Base-by-base conservation (phyloP, 1,140 invertebrate species). In the Sminthurinus signatus region DNA sequence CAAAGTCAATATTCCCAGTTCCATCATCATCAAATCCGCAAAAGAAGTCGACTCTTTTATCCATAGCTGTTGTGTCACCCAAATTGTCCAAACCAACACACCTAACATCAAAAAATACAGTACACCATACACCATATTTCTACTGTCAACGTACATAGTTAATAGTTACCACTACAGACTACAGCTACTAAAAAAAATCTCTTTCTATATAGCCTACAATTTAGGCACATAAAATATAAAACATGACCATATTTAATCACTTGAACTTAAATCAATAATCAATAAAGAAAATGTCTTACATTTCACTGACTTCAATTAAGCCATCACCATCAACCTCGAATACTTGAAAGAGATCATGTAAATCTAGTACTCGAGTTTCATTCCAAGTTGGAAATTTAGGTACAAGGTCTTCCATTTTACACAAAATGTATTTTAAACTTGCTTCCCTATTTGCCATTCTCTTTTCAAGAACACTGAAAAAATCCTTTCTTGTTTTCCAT, bases 241-340 rank as follows among this genome's bases (percentile, higher is more conserved):
- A n/a, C n/a, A n/a, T n/a, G n/a, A n/a, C n/a, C n/a, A n/a, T n/a
- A n/a, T n/a, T n/a, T n/a, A n/a, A n/a, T n/a, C n/a, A n/a, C n/a
- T n/a, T n/a, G n/a, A n/a, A n/a, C n/a, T n/a, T n/a, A n/a, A n/a
- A n/a, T n/a, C n/a, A n/a, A n/a, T n/a, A n/a, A n/a, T n/a, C n/a
- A n/a, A n/a, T n/a, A n/a, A n/a, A n/a, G n/a, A n/a, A n/a, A 36
- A 36, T 36, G 15, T 23, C 44, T 52, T 59, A 68, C 70, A 71
- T 66, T 63, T 71, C 70, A 17, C 59, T 25, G 32, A 71, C 58
- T 54, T 71, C 70, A 57, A 71, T 71, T 10, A 68, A 46, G 8
- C 70, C 70, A 52, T 71, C 70, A 8, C 65, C 70, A 67, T 71
- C 62, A 4, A 67, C 65, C 59, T 71, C 70, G 59, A 71, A 71